Evolutionary conservation across 1,140 invertebrate genomes (phyloP).

Genomic region (Orchestia grillus): DNA sequence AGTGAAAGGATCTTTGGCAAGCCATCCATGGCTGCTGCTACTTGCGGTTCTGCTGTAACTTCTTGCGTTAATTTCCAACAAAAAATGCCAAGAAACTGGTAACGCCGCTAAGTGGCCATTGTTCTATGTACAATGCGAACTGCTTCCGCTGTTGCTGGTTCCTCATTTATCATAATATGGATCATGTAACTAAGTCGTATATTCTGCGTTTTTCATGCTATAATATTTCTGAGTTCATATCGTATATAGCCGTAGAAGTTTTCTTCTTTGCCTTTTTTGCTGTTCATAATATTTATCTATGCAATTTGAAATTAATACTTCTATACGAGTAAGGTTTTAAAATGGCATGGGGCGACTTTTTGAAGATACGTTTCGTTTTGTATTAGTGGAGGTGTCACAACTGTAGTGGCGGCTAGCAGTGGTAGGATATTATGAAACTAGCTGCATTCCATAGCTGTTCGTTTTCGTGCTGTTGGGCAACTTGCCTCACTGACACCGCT

Average conservation of each 20-base stretch:
- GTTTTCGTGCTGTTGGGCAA: neutral
- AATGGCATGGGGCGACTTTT: neutral
- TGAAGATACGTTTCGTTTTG: neutral
- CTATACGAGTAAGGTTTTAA: neutral
- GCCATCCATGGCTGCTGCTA: neutral
- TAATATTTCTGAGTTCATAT: neutral
- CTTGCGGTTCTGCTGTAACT: neutral
- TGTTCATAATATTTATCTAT: neutral
- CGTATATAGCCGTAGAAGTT: neutral
- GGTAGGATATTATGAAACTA: neutral
- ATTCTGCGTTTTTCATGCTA: neutral
- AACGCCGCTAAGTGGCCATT: conserved; percentile 8
- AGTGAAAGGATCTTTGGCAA: conserved; percentile 12
- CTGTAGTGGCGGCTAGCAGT: neutral
- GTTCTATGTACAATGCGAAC: neutral
- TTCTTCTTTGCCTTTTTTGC: neutral
- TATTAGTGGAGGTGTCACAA: neutral
- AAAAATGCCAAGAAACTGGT: conserved; percentile 3
- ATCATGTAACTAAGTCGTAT: neutral
- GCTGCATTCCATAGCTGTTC: neutral
- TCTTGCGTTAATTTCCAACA: neutral
- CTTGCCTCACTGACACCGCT: neutral
- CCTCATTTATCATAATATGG: neutral
- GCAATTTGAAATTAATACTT: neutral
- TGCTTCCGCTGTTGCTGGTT: neutral